Evolutionary conservation across 2,888 invertebrate genomes (phyloP).

Genomic region (Perdita meconis): DNA sequence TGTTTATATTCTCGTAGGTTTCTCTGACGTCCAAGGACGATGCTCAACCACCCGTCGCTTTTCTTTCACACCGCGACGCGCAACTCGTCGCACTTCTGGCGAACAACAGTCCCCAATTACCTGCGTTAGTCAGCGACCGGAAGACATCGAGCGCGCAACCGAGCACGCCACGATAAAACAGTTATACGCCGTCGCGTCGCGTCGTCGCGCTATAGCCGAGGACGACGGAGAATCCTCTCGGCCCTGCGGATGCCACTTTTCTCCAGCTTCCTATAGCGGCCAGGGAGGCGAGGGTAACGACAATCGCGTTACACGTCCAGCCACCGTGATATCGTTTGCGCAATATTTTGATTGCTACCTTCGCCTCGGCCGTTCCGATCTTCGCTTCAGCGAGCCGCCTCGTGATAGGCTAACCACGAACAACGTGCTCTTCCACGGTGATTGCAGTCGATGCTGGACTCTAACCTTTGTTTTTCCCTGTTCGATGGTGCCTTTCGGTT

Average conservation of each 20-base stretch:
- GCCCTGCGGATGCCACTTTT: constrained; percentile 42
- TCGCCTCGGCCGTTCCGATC: constrained; percentile 33
- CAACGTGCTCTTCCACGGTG: constrained; percentile 28
- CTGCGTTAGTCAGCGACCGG: constrained; percentile 37
- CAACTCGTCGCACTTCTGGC: constrained; percentile 36
- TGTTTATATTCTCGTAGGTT: too few relatives aligned
- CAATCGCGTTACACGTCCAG: constrained; percentile 45
- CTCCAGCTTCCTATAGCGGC: constrained; percentile 23
- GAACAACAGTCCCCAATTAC: constrained; percentile 55
- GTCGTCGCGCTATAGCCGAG: constrained; percentile 31
- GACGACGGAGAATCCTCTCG: constrained; percentile 2
- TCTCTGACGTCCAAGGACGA: too few relatives aligned
- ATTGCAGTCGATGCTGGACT: constrained; percentile 27
- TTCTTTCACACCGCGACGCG: constrained; percentile 24
- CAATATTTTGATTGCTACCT: constrained; percentile 69
- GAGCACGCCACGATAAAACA: constrained; percentile 48
- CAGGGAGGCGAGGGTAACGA: constrained; percentile 24
- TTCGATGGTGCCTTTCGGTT: too few relatives aligned
- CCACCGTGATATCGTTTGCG: constrained; percentile 59
- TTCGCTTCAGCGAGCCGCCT: constrained; percentile 25
- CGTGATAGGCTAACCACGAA: constrained; percentile 65
- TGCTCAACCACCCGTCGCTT: too few relatives aligned
- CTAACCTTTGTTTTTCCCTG: constrained; percentile 24
- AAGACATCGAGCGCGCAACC: constrained; percentile 48
- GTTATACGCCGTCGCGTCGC: constrained; percentile 47